Evolutionary conservation across 1,140 invertebrate genomes (phyloP).

Genomic region (Glossosoma conforme): DNA sequence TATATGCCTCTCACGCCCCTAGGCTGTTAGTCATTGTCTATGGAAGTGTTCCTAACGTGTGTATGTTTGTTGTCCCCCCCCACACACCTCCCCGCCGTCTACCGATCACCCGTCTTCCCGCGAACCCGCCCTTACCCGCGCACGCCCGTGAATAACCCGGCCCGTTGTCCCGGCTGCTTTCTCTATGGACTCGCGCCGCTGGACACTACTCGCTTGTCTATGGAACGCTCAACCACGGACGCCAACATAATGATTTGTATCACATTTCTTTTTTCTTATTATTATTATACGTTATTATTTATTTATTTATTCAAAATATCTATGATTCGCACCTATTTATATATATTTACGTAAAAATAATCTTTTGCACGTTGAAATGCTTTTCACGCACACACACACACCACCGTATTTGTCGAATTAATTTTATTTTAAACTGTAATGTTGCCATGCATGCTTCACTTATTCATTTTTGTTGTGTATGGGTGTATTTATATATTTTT

Average conservation of each 20-base stretch:
- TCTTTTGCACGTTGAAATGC: too few relatives aligned
- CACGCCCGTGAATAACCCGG: constrained; percentile 16
- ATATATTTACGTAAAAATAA: too few relatives aligned
- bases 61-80: constrained; percentile 26
- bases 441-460: neutral
- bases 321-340: too few relatives aligned
- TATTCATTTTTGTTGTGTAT: neutral
- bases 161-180: constrained; percentile 11
- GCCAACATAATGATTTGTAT: constrained; percentile 25
- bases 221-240: constrained; percentile 20
- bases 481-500: neutral
- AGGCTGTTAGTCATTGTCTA: too few relatives aligned
- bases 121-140: constrained; percentile 11
- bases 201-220: constrained; percentile 12
- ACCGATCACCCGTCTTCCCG: neutral
- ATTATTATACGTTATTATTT: neutral
- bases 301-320: too few relatives aligned
- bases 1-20: too few relatives aligned
- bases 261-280: constrained; percentile 29
- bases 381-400: neutral
- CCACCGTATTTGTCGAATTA: neutral
- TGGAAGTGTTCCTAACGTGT: constrained; percentile 25
- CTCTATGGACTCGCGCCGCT: constrained; percentile 1
- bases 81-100: constrained; percentile 8
- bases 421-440: neutral